Base-by-base conservation (phyloP, 2,888 invertebrate species). In the Hyppa rectilinea region DNA sequence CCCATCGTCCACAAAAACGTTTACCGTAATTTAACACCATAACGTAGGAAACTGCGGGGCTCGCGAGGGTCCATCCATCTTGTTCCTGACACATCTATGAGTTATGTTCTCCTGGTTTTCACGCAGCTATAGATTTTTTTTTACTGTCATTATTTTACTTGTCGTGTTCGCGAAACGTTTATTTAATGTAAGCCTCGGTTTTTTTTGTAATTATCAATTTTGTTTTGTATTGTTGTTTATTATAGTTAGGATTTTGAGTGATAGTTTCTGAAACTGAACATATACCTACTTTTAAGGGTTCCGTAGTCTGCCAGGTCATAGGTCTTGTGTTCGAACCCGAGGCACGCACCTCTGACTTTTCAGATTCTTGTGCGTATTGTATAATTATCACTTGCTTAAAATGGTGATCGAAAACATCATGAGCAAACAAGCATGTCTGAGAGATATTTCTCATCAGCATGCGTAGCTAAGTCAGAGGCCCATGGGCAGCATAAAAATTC, bases 1-100 rank as follows among this genome's bases (percentile, higher is more conserved):
- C 38, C 55, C 26, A 38, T 63, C 50, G 17, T 50, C 53, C 29
- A 78, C 78, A 80, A 81, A 80, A 81, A 78, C 73, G 74, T 81
- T 81, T 78, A 64, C 78, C 49, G 77, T 78, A 82, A 83, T 80
- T 78, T 63, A 68, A 68, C 70, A 75, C 81, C 69, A 53, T 62
- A 50, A 50, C 49, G 38, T 49, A 56, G 60, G 61, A 59, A 71
- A 65, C 55, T 65, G 58, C 20, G 43, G 49, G 26, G 52, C 53
- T 63, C 47, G 40, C 34, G 60, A 71, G 45, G 59, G 53, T 47
- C 69, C 73, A 84, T 83, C 78, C 72, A 81, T 83, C 85, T 83
- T 83, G 55, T 10, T 60, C 49, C 59, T 68, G 80, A 82, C 82
- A 71, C 38, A 34, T 58, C 66, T 68, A 81, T 78, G 83, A 82